Evolutionary conservation across 1,140 invertebrate genomes (phyloP).

Genomic region (Mamestra configurata): DNA sequence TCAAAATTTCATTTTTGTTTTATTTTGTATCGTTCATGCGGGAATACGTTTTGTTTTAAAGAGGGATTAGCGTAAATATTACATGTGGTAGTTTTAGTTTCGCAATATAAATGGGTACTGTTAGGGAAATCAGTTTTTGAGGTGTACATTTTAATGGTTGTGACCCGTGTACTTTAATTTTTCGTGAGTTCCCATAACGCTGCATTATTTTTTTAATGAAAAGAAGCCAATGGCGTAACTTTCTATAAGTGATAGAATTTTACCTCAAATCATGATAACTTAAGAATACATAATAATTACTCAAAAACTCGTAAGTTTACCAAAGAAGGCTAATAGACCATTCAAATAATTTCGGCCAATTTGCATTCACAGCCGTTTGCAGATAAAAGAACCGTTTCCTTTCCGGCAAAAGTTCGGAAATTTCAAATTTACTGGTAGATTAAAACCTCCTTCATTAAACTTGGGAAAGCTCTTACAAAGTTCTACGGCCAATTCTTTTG

Average conservation of each 20-base stretch:
- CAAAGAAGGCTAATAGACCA: constrained; percentile 3
- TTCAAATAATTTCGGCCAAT: constrained; percentile 23
- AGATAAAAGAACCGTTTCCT: constrained; percentile 14
- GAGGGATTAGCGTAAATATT: too few relatives aligned
- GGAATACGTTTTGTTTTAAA: not conserved
- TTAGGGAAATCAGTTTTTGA: too few relatives aligned
- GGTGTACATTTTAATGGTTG: too few relatives aligned
- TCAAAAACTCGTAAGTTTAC: not conserved
- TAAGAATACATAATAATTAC: not conserved
- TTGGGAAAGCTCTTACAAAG: not conserved
- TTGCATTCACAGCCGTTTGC: constrained; percentile 15
- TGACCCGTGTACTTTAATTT: too few relatives aligned
- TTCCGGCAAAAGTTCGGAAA: constrained; percentile 12
- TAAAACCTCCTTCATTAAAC: constrained; percentile 43
- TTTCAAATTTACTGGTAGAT: constrained; percentile 24
- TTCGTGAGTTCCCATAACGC: too few relatives aligned
- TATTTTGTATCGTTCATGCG: not conserved
- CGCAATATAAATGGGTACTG: too few relatives aligned
- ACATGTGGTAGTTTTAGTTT: too few relatives aligned
- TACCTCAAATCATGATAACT: too few relatives aligned
- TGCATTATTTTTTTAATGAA: too few relatives aligned
- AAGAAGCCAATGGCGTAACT: too few relatives aligned
- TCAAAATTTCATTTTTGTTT: not conserved
- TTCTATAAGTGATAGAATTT: not conserved
- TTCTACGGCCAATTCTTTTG: constrained; percentile 11